Base-by-base conservation (phyloP, 2,113 vertebrate species). In the Gallinago jamesoni region DNA sequence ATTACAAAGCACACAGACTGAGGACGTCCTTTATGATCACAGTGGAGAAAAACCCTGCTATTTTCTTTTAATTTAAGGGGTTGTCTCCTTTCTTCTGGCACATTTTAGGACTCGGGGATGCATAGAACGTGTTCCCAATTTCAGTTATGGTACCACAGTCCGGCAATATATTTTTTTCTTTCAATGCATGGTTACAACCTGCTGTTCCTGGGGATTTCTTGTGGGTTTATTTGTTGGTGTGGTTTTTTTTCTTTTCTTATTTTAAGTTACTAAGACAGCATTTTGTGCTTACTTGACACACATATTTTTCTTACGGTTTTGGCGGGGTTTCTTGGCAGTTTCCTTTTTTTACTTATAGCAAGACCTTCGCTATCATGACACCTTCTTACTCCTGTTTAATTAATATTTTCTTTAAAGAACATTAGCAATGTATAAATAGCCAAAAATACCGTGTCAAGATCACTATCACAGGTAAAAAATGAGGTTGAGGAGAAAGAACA, bases 341-440 rank as follows among this genome's bases (percentile, higher is more conserved):
- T 62, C 12, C 7, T 11, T 75, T 89, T 70, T 64, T 20, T 67
- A 59, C 17, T 81, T 35, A 53, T 0, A 3, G 7, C 17, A 17
- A 91, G 8, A 22, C 5, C 28, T 87, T 63, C 14, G 22, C 20
- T 64, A 30, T 24, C 25, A 50, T 2, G 4, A 28, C 28, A 89
- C 5, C 41, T 67, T 48, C 31, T 76, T 20, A 35, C 8, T 69
- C 23, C 7, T 67, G 84, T 76, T 68, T 9, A 21, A 62, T 33
- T 55, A 2, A 1, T 28, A 16, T 41, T 67, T 81, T 84, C 37
- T 82, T 83, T 45, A 31, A 63, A 82, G 35, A 28, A 50, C 11
- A 57, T 9, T 50, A 3, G 12, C 4, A 6, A 55, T 14, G n/a
- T 5, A 50, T 4, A 14, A 7, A 25, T 3, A 28, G 37, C 2